Base-by-base conservation (phyloP, 30 jellyfish, hydroid and myxozoan genomes). In the Clytia hemisphaerica region DNA sequence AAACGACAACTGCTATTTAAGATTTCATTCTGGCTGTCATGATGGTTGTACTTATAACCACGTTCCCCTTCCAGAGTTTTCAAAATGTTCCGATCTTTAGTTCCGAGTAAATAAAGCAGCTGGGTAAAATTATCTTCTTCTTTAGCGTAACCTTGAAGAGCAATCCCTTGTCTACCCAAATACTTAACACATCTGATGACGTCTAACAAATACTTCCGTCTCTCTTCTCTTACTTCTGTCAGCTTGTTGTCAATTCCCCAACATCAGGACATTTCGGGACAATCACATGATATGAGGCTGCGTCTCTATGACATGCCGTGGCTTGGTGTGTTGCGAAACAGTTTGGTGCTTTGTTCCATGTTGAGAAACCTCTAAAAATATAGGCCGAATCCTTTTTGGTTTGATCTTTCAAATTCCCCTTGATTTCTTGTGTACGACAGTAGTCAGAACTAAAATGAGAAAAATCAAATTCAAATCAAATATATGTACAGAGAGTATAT, bases 331-430 rank as follows among this genome's bases (percentile, higher is more conserved):
- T 31, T 36, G 30, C 27, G 28, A 58, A 58, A 24, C 49, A 58
- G 19, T 58, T 58, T 58, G 71, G 71, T 2, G 71, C 71, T 31
- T 58, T 58, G 21, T 58, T 58, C 62, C 71, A 58, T 24, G 7
- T 21, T 21, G 38, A 58, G 49, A 58, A 58, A 58, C 71, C 71
- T 58, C 28, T 58, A 42, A 42, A 18, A 31, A 58, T 58, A 31
- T 58, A 58, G 28, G 71, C 71, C 7, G 30, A 35, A n/a, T 58
- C 71, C 28, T 58, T 58, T n/a, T 58, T 58, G 22, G 27, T 31
- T 36, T 58, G 71, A 24, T 58, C 40, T 58, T 31, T 27, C 22
- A 36, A 42, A 19, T 48, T 9, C 61, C 9, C 61, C 26, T 48
- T 48, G 6, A 19, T n/a, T 12, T n/a, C n/a, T n/a, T 9, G 9